A percentile compares a stretch with the other conserved stretches of the same genome.
Conservation (phyloP, 30 jellyfish, hydroid and myxozoan species). For the Calvadosia cruxmelitensis region DNA sequence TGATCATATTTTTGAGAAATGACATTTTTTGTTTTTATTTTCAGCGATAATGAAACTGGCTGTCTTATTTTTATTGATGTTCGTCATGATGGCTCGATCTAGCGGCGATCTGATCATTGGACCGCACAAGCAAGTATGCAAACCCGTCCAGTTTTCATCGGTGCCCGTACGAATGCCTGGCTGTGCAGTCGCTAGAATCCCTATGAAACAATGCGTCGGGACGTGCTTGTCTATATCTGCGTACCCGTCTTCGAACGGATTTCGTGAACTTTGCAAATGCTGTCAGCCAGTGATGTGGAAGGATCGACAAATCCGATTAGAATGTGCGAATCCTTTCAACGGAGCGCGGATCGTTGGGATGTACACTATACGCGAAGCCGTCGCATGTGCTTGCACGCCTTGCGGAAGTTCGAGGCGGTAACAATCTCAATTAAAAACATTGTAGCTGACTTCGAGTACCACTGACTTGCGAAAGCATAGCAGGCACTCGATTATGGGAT, state of each 20-base stretch:
- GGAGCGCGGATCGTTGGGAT: conserved; percentile 11
- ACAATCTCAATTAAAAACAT: too few species aligned
- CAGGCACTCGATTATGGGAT: too few species aligned
- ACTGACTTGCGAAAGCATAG: too few species aligned
- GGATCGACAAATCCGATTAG: conserved; percentile 8
- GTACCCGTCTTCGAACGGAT: conserved; percentile 16
- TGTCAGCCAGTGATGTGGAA: conserved; percentile 52
- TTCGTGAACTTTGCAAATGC: conserved; percentile 17
- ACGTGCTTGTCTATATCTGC: conserved; percentile 59
- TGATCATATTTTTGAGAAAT: too few species aligned
- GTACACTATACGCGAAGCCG: conserved; percentile 26
- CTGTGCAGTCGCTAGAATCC: conserved; percentile 13
- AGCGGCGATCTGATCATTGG: conserved; percentile 29
- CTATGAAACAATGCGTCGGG: conserved; percentile 42
- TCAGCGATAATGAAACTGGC: background rate
- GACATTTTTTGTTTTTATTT: background rate
- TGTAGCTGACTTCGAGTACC: too few species aligned
- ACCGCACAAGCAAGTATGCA: conserved; percentile 29
- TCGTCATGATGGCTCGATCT: conserved; percentile 10
- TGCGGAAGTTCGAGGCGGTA: conserved; percentile 34
- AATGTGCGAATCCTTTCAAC: conserved; percentile 10
- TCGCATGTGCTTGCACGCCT: conserved; percentile 52
- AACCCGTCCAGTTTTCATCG: conserved; percentile 14
- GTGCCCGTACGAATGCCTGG: conserved; percentile 14
- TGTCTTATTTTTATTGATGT: too few species aligned